Conservation (phyloP, 2,113 vertebrate genomes). For the Tringa solitaria region DNA sequence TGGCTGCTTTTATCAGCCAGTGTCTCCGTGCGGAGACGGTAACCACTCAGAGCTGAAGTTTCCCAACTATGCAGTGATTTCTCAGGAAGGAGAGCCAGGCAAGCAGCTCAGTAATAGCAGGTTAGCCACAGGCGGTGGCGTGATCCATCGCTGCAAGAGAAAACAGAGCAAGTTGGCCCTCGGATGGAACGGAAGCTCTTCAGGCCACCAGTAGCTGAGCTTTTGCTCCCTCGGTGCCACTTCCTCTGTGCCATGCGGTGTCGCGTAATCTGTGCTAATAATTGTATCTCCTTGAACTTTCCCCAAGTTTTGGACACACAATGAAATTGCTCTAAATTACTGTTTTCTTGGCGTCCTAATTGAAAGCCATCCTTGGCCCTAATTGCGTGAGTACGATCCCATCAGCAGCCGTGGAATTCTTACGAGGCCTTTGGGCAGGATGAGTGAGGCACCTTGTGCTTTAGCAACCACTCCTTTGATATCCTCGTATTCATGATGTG, state of each 20-base stretch:
- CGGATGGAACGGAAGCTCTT: neutral
- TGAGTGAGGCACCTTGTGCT: neutral
- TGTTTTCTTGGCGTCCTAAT: neutral
- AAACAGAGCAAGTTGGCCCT: neutral
- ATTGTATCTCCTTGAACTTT: neutral
- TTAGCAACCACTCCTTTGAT: neutral
- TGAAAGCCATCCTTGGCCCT: neutral
- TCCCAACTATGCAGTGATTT: neutral
- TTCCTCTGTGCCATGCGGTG: neutral
- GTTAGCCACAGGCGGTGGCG: neutral
- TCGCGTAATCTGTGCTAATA: fast-evolving
- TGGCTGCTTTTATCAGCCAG: neutral
- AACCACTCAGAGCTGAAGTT: neutral
- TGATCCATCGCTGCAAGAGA: neutral
- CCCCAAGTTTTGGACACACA: neutral
- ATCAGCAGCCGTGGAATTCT: neutral
- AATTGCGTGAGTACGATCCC: neutral
- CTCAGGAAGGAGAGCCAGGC: neutral
- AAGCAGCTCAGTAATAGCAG: neutral
- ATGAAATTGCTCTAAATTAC: neutral
- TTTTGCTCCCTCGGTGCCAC: fast-evolving
- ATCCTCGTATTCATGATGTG: fast-evolving
- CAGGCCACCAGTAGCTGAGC: neutral
- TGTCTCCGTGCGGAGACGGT: neutral
- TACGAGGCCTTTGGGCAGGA: neutral